Percentiles rank a stretch among this genome's conserved stretches.
Evolutionary conservation across 2,888 invertebrate genomes (phyloP).

Genomic region (Operophtera brumata): DNA sequence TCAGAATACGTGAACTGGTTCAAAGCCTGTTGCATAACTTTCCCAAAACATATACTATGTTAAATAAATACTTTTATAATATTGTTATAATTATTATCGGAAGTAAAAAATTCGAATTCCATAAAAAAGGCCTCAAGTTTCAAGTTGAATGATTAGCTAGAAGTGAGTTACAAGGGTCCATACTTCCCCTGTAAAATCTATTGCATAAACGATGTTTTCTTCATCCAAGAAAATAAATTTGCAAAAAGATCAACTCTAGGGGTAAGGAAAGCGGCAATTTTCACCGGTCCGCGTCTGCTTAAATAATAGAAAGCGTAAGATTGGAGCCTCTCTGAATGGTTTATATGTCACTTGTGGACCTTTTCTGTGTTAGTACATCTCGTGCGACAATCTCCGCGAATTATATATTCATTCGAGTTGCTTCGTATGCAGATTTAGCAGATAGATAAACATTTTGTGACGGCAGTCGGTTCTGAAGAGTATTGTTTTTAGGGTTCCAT

Average conservation of each 20-base stretch:
- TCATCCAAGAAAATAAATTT: constrained; percentile 24
- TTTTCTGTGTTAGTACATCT: constrained; percentile 65
- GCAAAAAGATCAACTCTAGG: constrained; percentile 37
- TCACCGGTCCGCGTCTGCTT: constrained; percentile 65
- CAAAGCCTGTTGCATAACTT: too few relatives aligned
- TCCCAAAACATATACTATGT: too few relatives aligned
- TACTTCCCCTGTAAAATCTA: constrained; percentile 1
- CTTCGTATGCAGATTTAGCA: constrained; percentile 54
- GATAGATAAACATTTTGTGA: constrained; percentile 42
- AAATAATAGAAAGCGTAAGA: constrained; percentile 78
- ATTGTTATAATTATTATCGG: too few relatives aligned
- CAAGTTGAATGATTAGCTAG: neutral
- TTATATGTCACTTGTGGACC: constrained; percentile 78
- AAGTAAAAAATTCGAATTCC: too few relatives aligned
- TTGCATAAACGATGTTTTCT: constrained; percentile 20
- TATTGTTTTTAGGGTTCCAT: too few relatives aligned
- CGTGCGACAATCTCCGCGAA: constrained; percentile 63
- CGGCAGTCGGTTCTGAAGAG: constrained; percentile 10
- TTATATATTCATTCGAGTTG: constrained; percentile 72
- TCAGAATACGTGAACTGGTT: too few relatives aligned
- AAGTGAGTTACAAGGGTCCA: neutral
- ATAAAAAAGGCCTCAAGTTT: too few relatives aligned
- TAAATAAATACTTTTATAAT: too few relatives aligned
- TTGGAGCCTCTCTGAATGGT: constrained; percentile 76
- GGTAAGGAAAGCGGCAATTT: constrained; percentile 63